Conservation (phyloP, 2,113 vertebrate genomes). For the Leptodactylus fuscus region DNA sequence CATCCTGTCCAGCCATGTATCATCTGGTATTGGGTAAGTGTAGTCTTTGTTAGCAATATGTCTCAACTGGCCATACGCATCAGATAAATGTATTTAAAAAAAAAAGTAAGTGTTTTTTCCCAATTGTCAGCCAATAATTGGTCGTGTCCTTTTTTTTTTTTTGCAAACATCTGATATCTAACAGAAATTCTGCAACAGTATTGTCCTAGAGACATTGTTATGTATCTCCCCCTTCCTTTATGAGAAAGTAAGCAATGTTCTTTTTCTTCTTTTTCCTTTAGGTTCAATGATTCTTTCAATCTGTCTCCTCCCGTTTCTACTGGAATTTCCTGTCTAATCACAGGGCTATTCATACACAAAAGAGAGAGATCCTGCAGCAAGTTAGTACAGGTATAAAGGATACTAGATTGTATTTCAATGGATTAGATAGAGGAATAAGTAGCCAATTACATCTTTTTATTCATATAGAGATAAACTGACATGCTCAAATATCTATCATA, state of each 20-base stretch:
- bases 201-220: background rate
- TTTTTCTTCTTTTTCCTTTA: background rate
- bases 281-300: background rate
- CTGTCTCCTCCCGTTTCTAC: background rate
- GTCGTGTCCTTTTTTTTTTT: background rate
- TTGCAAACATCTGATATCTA: background rate
- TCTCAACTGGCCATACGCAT: no score
- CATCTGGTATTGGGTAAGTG: no score
- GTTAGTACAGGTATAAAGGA: background rate
- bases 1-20: no score
- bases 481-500: background rate
- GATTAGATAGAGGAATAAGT: background rate
- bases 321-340: slow-evolving; percentile 6
- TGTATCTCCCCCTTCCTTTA: background rate
- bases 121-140: background rate
- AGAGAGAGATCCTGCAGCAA: background rate
- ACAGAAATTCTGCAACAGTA: background rate
- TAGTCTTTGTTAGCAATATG: no score
- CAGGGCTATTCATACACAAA: background rate
- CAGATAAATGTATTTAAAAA: no score
- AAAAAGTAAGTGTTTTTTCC: no score
- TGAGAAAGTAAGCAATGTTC: background rate
- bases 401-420: background rate
- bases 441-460: background rate
- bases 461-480: background rate